phyloP scores from a whole-genome alignment of 2,797 vertebrate species.

The Gallirallus australis region DNA sequence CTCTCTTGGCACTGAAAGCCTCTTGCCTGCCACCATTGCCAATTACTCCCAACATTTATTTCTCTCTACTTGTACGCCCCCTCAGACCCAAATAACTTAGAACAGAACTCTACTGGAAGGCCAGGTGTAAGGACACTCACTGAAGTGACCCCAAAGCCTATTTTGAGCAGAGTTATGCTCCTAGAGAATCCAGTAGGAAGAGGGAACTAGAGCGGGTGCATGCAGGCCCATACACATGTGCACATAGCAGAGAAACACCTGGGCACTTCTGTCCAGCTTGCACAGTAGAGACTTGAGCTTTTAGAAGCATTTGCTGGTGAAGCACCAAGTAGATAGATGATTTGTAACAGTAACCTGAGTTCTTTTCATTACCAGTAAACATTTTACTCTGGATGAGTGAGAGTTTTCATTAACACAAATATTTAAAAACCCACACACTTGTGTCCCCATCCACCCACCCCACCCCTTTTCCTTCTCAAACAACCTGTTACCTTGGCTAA shows the following conservation, averaged over 20 bases:
- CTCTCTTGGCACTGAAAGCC: background rate
- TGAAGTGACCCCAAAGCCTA: background rate
- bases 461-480: background rate
- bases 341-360: background rate
- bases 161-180: background rate
- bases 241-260: background rate
- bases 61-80: background rate
- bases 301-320: background rate
- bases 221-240: background rate
- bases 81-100: background rate
- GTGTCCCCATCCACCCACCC: no score
- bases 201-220: background rate
- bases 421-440: background rate
- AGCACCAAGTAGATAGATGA: background rate
- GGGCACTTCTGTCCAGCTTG: background rate
- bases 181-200: background rate
- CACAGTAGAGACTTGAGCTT: background rate
- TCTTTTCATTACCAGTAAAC: background rate
- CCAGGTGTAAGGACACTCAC: background rate
- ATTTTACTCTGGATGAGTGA: background rate
- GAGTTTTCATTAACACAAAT: background rate
- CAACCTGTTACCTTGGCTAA: conserved; percentile 86
- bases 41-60: background rate
- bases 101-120: background rate
- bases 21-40: background rate